phyloP scores from a whole-genome alignment of 2,888 invertebrate genomes.

The Ommatoiulus sabulosus region DNA sequence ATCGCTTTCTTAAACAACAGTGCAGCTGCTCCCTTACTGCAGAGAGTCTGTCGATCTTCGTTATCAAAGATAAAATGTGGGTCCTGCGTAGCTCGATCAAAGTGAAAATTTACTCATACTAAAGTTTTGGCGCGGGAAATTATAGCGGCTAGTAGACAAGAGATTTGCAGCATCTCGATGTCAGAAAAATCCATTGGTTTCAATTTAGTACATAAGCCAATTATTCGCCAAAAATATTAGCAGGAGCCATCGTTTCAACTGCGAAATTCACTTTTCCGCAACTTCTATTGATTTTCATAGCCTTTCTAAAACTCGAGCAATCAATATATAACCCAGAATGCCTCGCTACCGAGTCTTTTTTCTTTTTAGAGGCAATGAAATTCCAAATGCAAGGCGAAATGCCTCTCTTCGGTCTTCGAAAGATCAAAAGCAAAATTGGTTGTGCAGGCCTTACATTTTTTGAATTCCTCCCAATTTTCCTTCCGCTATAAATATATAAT shows the following conservation, averaged over 20 bases:
- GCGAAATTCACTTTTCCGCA: constrained; percentile 44
- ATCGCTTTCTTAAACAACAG: neutral
- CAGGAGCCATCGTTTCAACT: constrained; percentile 9
- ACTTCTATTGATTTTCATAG: constrained; percentile 13
- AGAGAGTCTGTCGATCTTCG: constrained; percentile 24
- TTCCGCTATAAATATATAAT: constrained; percentile 41
- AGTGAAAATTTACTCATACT: neutral
- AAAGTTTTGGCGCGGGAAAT: neutral
- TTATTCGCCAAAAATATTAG: constrained; percentile 39
- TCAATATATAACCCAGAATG: constrained; percentile 35
- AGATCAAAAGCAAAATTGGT: constrained; percentile 35
- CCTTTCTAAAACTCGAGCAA: constrained; percentile 25
- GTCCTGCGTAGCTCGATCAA: neutral
- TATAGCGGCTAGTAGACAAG: neutral
- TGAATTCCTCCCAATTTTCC: constrained; percentile 29
- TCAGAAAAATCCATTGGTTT: constrained; percentile 20
- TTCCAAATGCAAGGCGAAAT: neutral
- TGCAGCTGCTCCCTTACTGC: too few relatives aligned
- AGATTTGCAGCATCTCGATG: neutral
- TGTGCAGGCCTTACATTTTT: neutral
- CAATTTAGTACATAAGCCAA: constrained; percentile 19
- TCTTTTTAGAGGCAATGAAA: neutral
- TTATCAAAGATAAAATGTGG: neutral
- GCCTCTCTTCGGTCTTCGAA: neutral
- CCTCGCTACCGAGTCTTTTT: neutral